Base-by-base conservation (phyloP, 2,113 vertebrate genomes). In the Passer montanus region DNA sequence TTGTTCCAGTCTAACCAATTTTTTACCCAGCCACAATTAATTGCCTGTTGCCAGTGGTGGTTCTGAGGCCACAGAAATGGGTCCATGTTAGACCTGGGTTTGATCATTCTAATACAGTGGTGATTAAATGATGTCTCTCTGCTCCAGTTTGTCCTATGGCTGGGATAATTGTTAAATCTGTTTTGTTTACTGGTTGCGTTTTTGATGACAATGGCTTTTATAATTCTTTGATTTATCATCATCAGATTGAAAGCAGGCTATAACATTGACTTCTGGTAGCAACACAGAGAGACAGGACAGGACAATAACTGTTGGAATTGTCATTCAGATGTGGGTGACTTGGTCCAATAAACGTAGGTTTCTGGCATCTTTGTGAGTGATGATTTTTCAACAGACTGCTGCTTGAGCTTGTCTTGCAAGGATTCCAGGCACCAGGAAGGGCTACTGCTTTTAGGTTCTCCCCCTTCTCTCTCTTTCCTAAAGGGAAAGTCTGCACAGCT, bases 321-420 rank as follows among this genome's bases (percentile, higher is more conserved):
- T 90, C 92, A 74, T 93, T 90, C 85, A 74, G 67, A 77, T 12
- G 2, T 4, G 2, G 67, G 64, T 86, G 78, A 89, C 49, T 91
- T 85, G 67, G 91, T 91, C 75, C 82, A 94, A 59, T 90, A 88
- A 96, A 90, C 3, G 6, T 44, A 67, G 72, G 60, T 93, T 91
- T 90, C 82, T 94, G 82, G 55, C 44, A 84, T 52, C 43, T 63
- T 73, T 81, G 35, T 91, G 87, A 91, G 39, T 80, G 87, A 91
- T 2, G 8, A 21, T 90, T 93, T 92, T 92, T 82, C 30, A 77
- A 75, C 35, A 95, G 39, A 66, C 72, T 93, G 75, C 55, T 67
- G 20, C 58, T 74, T 50, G 69, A 82, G 55, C 4, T 7, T 69
- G 26, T 39, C 72, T 94, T 79, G 27, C 17, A 74, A 66, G 53